These are phyloP conservation scores for Zhengitettix transpicula DNA, from an alignment of 2,888 invertebrate species.

Conservation along the genomic window DNA sequence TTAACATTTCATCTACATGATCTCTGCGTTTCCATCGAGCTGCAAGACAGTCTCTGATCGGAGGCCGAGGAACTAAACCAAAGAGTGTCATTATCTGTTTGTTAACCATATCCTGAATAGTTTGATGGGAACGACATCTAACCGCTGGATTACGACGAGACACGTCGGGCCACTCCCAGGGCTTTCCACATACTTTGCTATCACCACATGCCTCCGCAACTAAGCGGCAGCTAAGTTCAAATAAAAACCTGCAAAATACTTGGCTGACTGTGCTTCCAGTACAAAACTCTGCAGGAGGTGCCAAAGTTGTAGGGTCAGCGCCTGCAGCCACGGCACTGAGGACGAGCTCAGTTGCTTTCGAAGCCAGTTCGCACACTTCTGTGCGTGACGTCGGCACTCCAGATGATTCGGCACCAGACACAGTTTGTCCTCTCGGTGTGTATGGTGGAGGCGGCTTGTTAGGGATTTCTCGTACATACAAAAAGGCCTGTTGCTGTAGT, in stretches of 20 bases:
- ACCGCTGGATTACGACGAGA: slow-evolving; percentile 2
- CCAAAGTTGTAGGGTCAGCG: slow-evolving; percentile 20
- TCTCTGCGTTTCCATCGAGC: slow-evolving; percentile 44
- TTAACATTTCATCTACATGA: slow-evolving; percentile 52
- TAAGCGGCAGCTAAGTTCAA: slow-evolving; percentile 42
- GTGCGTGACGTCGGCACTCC: slow-evolving; percentile 29
- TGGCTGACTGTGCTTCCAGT: background rate
- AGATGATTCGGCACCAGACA: slow-evolving; percentile 21
- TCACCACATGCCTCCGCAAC: slow-evolving; percentile 16
- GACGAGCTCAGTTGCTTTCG: slow-evolving; percentile 28
- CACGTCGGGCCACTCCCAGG: slow-evolving; percentile 4
- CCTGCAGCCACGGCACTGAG: slow-evolving; percentile 26
- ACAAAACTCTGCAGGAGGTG: slow-evolving; percentile 20
- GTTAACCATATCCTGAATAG: slow-evolving; percentile 31
- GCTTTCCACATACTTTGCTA: background rate
- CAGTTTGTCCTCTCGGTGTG: slow-evolving; percentile 31
- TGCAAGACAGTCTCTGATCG: too few relatives aligned
- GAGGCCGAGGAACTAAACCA: slow-evolving; percentile 31
- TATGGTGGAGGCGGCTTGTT: slow-evolving; percentile 64
- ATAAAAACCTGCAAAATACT: slow-evolving; percentile 26
- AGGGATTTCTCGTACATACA: slow-evolving; percentile 47
- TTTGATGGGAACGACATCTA: slow-evolving; percentile 20
- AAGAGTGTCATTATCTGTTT: slow-evolving; percentile 34
- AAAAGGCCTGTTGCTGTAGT: slow-evolving; percentile 29
- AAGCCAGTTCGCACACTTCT: slow-evolving; percentile 29